Evolutionary conservation across 2,797 vertebrate species (phyloP).

Genomic region (Lagocephalus sceleratus): DNA sequence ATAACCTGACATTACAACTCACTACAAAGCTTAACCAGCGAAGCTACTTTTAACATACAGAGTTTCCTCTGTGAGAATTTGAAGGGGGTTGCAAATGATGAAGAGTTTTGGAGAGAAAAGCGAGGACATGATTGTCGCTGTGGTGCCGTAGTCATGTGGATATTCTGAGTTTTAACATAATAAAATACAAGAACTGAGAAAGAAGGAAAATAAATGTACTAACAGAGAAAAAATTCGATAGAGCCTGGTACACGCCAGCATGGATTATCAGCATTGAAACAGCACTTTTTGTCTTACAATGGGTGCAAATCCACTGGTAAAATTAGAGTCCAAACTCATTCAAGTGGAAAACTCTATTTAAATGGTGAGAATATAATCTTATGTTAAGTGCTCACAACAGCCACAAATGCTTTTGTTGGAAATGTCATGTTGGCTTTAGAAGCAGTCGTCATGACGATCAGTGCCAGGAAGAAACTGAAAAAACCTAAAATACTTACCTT

Average conservation of each 20-base stretch:
- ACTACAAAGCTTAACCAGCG: constrained; percentile 52
- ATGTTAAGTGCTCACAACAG: constrained; percentile 76
- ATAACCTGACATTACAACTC: constrained; percentile 57
- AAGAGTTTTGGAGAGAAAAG: constrained; percentile 42
- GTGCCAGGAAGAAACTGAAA: neutral
- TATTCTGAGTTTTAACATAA: constrained; percentile 60
- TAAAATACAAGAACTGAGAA: constrained; percentile 54
- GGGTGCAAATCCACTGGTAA: constrained; percentile 76
- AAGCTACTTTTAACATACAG: constrained; percentile 43
- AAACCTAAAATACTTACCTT: no score
- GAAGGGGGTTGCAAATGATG: constrained; percentile 18
- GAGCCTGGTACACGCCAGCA: constrained; percentile 71
- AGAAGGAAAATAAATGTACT: constrained; percentile 70
- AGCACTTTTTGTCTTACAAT: constrained; percentile 78
- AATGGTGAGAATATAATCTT: constrained; percentile 69
- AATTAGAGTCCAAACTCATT: constrained; percentile 75
- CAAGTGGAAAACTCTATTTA: constrained; percentile 72
- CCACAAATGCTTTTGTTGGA: constrained; percentile 38
- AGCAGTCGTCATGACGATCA: constrained; percentile 10
- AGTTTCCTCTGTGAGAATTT: constrained; percentile 32
- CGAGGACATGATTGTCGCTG: constrained; percentile 65
- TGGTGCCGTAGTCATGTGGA: constrained; percentile 61
- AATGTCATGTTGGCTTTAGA: constrained; percentile 28
- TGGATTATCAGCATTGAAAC: constrained; percentile 79
- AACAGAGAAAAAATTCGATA: constrained; percentile 78